Evolutionary conservation across 2,113 vertebrate species (phyloP).

Genomic region (Triplophysa siluroides): DNA sequence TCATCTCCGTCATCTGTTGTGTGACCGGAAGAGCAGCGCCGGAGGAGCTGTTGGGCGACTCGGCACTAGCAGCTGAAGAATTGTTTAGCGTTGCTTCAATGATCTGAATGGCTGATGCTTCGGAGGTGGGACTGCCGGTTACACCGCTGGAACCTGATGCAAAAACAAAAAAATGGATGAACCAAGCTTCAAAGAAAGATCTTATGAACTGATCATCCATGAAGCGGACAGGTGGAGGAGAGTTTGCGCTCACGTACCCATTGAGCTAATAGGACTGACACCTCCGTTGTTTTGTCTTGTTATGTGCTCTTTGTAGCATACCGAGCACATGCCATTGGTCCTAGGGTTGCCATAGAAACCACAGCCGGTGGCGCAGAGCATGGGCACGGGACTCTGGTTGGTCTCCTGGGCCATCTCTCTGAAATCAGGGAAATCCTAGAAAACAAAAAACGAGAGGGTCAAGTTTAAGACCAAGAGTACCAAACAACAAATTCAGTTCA

Average conservation of each 20-base stretch:
- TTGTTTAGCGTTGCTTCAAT: slow-evolving; percentile 82
- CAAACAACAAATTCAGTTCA: no score
- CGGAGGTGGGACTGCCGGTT: slow-evolving; percentile 81
- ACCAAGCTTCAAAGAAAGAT: neutral
- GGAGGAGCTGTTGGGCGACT: slow-evolving; percentile 53
- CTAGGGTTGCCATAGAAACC: slow-evolving; percentile 89
- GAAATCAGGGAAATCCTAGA: slow-evolving; percentile 52
- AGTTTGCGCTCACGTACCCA: slow-evolving; percentile 63
- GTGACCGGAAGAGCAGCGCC: slow-evolving; percentile 75
- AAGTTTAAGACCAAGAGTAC: neutral
- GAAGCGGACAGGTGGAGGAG: neutral
- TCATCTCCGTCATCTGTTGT: slow-evolving; percentile 88
- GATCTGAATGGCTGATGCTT: slow-evolving; percentile 87
- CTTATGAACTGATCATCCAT: neutral
- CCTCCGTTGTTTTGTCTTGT: slow-evolving; percentile 85
- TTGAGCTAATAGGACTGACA: slow-evolving; percentile 74
- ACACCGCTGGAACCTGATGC: slow-evolving; percentile 78
- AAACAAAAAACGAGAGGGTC: neutral
- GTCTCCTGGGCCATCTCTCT: slow-evolving; percentile 87
- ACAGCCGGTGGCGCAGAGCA: slow-evolving; percentile 84
- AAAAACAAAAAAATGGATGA: slow-evolving; percentile 20
- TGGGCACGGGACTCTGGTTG: slow-evolving; percentile 84
- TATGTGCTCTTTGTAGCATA: slow-evolving; percentile 88
- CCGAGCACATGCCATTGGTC: slow-evolving; percentile 88
- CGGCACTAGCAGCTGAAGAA: slow-evolving; percentile 71